A percentile compares a stretch with the other conserved stretches of the same genome.
Conservation (phyloP, 2,113 vertebrate genomes). For the Sebastes schlegelii region DNA sequence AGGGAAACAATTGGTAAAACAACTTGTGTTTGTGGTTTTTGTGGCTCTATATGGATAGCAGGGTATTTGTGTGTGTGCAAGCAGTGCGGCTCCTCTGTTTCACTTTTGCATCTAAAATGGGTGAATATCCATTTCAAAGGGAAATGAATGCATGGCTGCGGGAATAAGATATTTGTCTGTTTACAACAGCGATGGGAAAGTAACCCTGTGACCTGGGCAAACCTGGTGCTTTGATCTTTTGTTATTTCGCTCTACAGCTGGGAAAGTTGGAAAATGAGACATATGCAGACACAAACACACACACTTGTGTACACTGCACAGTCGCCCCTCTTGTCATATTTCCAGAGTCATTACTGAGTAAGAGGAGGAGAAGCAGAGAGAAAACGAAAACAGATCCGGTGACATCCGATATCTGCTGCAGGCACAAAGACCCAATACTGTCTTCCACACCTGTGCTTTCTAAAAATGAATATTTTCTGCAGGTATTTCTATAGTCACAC, state of each 20-base stretch:
- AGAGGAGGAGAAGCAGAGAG: conserved; percentile 17
- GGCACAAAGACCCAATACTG: conserved; percentile 15
- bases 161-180: conserved; percentile 58
- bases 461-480: conserved; percentile 31
- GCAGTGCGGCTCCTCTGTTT: background rate
- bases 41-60: background rate
- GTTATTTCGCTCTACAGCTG: conserved; percentile 59
- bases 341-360: conserved; percentile 45
- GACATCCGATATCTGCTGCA: conserved; percentile 35
- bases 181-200: conserved; percentile 47
- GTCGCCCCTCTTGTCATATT: conserved; percentile 48
- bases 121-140: conserved; percentile 77
- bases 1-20: conserved; percentile 43
- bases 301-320: conserved; percentile 12
- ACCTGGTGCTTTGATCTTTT: conserved; percentile 68
- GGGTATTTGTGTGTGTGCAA: background rate
- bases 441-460: conserved; percentile 42
- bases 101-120: conserved; percentile 53
- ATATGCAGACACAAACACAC: conserved; percentile 21
- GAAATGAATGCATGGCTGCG: conserved; percentile 33
- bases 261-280: conserved; percentile 39
- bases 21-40: conserved; percentile 26
- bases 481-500: background rate
- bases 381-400: conserved; percentile 18
- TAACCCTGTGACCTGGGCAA: conserved; percentile 60